A percentile compares a stretch with the other conserved stretches of the same genome.
These are phyloP conservation scores for Setipinna tenuifilis DNA, from an alignment of 2,797 vertebrate species.

Conservation along the genomic window DNA sequence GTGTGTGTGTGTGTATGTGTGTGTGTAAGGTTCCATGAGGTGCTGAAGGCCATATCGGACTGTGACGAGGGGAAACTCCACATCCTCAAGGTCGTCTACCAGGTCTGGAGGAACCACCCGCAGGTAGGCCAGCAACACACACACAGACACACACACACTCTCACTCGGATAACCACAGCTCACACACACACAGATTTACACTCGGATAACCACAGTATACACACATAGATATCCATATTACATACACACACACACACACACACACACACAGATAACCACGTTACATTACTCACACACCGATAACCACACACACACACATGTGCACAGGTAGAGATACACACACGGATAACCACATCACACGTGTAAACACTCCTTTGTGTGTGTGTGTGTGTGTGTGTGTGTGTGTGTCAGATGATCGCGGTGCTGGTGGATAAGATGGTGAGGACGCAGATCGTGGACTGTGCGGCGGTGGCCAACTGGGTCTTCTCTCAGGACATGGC, in stretches of 20 bases:
- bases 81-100: conserved; percentile 91
- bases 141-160: not conserved
- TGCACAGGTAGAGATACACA: no score
- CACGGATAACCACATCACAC: no score
- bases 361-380: no score
- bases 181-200: conserved; percentile 1
- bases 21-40: conserved; percentile 90
- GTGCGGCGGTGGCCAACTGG: conserved; percentile 98
- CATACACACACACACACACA: no score
- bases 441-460: conserved; percentile 96
- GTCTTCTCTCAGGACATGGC: conserved; percentile 96
- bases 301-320: no score
- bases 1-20: not conserved
- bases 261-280: no score
- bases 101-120: conserved; percentile 94
- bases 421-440: conserved; percentile 98
- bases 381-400: conserved; percentile 26
- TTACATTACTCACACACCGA: no score
- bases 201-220: not conserved
- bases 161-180: not conserved
- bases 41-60: conserved; percentile 91
- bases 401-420: conserved; percentile 84
- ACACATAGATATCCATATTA: not conserved
- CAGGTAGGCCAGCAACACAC: conserved; percentile 77
- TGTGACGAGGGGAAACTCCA: conserved; percentile 95